Evolutionary conservation across 2,888 invertebrate species (phyloP).

Genomic region (Drosophila prolongata): DNA sequence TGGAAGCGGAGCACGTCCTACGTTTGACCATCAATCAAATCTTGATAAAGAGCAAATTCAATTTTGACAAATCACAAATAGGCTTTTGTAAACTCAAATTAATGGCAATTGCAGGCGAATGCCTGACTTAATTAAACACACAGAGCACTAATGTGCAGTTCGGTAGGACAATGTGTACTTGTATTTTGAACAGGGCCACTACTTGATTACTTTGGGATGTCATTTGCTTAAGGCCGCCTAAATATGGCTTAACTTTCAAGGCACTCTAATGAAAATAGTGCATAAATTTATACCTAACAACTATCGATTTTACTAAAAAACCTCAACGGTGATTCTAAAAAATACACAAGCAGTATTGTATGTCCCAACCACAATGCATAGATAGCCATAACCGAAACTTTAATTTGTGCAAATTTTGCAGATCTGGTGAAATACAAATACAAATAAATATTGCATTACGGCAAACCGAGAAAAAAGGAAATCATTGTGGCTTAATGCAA

Average conservation of each 20-base stretch:
- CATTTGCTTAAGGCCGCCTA: conserved; percentile 35
- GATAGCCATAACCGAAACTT: neutral
- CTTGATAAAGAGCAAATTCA: conserved; percentile 73
- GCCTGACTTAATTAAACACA: conserved; percentile 55
- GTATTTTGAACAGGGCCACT: conserved; percentile 51
- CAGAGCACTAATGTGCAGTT: conserved; percentile 25
- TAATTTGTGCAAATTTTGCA: conserved; percentile 36
- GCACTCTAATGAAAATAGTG: no score
- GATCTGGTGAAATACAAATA: conserved; percentile 50
- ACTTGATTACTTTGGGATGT: conserved; percentile 67
- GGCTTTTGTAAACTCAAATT: conserved; percentile 74
- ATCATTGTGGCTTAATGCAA: conserved; percentile 61
- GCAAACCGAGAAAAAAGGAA: conserved; percentile 35
- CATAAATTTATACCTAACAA: no score
- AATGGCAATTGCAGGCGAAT: conserved; percentile 51
- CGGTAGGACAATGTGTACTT: conserved; percentile 17
- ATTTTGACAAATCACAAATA: conserved; percentile 79
- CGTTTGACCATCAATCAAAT: conserved; percentile 68
- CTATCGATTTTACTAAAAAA: no score
- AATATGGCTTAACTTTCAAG: neutral
- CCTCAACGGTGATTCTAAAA: no score
- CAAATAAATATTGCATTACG: conserved; percentile 66
- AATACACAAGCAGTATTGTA: neutral
- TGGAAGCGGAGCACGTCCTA: conserved; percentile 31
- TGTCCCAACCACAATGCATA: neutral